These are phyloP conservation scores for Dolichallabes microphthalmus DNA, from an alignment of 2,113 vertebrate species.

Conservation along the genomic window DNA sequence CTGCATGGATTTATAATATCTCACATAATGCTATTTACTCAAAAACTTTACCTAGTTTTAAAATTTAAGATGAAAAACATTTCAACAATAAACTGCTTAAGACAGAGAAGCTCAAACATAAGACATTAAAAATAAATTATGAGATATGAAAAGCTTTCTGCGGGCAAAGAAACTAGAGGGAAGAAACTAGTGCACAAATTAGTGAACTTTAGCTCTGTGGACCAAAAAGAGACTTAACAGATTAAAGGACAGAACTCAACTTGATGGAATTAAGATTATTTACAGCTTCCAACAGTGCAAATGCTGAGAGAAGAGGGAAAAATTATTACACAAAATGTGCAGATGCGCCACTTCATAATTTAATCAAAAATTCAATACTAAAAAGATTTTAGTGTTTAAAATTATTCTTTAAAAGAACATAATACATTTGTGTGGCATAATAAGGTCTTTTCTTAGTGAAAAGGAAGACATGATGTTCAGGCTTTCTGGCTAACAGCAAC, in stretches of 20 bases:
- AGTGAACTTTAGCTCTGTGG: constrained; percentile 15
- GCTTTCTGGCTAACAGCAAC: background rate
- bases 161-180: background rate
- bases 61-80: background rate
- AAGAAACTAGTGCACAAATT: constrained; percentile 8
- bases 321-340: background rate
- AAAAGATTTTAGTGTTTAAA: constrained; percentile 29
- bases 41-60: background rate
- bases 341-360: constrained; percentile 25
- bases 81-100: background rate
- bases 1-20: background rate
- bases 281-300: background rate
- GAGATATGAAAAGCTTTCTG: background rate
- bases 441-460: constrained; percentile 10
- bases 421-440: constrained; percentile 6
- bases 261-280: constrained; percentile 41
- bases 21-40: background rate
- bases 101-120: background rate
- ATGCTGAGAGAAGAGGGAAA: background rate
- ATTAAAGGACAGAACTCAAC: constrained; percentile 23
- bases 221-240: constrained; percentile 1
- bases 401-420: constrained; percentile 11
- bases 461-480: constrained; percentile 25
- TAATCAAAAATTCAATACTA: constrained; percentile 37
- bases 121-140: background rate